These are phyloP conservation scores for Apteryx mantelli DNA, from an alignment of 2,113 vertebrate genomes.

Conservation along the genomic window DNA sequence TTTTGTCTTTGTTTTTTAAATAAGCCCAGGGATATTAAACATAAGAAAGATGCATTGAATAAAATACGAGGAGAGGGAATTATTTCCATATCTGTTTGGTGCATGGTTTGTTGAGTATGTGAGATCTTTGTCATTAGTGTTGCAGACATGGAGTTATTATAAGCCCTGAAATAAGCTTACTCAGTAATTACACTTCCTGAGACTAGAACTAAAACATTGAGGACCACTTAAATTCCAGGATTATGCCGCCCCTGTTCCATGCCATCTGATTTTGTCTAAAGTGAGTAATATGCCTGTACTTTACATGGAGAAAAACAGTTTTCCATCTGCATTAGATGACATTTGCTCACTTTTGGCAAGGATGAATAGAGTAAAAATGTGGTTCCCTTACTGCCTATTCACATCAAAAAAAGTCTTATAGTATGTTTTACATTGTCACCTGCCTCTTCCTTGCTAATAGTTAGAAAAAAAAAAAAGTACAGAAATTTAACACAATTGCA, in stretches of 20 bases:
- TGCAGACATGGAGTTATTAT: neutral
- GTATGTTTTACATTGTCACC: neutral
- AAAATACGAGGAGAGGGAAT: neutral
- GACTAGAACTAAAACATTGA: neutral
- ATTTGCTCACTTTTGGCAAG: neutral
- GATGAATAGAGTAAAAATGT: neutral
- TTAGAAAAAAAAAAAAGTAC: neutral
- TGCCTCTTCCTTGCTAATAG: neutral
- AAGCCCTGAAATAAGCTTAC: neutral
- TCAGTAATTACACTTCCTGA: neutral
- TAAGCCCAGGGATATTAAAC: neutral
- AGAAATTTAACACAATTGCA: neutral
- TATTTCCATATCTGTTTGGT: neutral
- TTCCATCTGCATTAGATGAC: neutral
- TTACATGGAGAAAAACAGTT: neutral
- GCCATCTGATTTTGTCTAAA: neutral
- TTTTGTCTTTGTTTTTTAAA: neutral
- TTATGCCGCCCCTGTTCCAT: neutral
- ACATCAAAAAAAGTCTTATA: neutral
- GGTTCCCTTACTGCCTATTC: neutral
- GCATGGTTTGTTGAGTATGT: neutral
- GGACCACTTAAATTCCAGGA: neutral
- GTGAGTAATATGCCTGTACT: neutral
- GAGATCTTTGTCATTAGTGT: neutral
- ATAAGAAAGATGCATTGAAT: neutral